Percentiles rank a stretch among this genome's conserved stretches.
Conservation (phyloP, 2,888 invertebrate genomes). For the Hetaerina titia region DNA sequence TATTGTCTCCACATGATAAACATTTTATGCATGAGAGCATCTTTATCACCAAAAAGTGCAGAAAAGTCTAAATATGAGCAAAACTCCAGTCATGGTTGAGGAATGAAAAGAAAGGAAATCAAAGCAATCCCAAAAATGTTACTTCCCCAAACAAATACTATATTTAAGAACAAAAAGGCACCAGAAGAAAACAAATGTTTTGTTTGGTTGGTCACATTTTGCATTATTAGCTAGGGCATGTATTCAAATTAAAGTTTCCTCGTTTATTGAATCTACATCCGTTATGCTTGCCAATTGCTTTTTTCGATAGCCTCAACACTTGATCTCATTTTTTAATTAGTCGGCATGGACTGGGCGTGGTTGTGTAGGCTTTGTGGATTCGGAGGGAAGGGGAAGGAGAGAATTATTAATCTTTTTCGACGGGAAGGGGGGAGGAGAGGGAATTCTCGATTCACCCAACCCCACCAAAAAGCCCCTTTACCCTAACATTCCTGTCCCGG, state of each 20-base stretch:
- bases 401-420: constrained; percentile 35
- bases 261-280: background rate
- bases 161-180: too few relatives aligned
- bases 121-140: background rate
- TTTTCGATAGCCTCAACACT: background rate
- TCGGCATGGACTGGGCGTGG: background rate
- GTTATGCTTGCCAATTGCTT: background rate
- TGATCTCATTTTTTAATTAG: constrained; percentile 26
- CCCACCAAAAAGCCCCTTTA: background rate
- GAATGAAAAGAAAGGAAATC: background rate
- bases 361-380: background rate
- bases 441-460: background rate
- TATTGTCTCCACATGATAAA: too few relatives aligned
- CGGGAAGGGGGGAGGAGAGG: background rate
- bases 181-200: too few relatives aligned
- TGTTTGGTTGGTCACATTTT: background rate
- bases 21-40: too few relatives aligned
- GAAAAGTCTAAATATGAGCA: too few relatives aligned
- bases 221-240: background rate
- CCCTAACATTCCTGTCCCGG: background rate
- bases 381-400: background rate
- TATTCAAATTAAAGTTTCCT: background rate
- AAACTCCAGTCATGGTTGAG: too few relatives aligned
- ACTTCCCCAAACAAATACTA: background rate
- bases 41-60: too few relatives aligned